Percentiles rank a stretch among this genome's conserved stretches.
Conservation (phyloP, 1,140 invertebrate genomes). For the Oedothorax gibbosus region DNA sequence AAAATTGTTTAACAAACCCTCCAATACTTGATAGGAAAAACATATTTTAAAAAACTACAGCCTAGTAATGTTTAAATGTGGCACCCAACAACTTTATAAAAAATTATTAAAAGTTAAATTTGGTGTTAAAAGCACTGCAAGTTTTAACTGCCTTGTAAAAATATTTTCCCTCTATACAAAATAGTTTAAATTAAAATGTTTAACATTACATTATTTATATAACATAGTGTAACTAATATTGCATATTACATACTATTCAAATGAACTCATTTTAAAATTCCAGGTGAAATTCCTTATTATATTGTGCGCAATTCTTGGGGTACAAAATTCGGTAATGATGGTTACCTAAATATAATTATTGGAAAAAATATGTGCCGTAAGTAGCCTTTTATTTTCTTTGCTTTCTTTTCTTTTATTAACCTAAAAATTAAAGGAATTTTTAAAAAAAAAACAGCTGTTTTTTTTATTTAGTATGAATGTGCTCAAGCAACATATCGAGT, state of each 20-base stretch:
- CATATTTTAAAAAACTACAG: no score
- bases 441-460: not conserved
- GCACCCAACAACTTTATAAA: no score
- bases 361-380: conserved; percentile 83
- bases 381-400: conserved; percentile 56
- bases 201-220: no score
- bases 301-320: conserved; percentile 92
- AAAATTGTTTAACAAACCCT: no score
- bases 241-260: not conserved
- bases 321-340: conserved; percentile 78
- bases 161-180: no score
- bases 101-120: no score
- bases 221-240: not conserved
- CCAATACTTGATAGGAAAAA: no score
- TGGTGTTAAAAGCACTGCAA: no score
- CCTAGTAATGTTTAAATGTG: no score
- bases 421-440: not conserved
- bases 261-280: not conserved
- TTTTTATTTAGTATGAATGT: not conserved
- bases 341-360: conserved; percentile 83
- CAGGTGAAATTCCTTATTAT: conserved; percentile 79
- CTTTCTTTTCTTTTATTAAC: not conserved
- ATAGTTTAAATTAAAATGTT: no score
- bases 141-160: no score
- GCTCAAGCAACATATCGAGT: no score